phyloP scores from a whole-genome alignment of 1,140 invertebrate genomes.

The Bilobella aurantiaca region DNA sequence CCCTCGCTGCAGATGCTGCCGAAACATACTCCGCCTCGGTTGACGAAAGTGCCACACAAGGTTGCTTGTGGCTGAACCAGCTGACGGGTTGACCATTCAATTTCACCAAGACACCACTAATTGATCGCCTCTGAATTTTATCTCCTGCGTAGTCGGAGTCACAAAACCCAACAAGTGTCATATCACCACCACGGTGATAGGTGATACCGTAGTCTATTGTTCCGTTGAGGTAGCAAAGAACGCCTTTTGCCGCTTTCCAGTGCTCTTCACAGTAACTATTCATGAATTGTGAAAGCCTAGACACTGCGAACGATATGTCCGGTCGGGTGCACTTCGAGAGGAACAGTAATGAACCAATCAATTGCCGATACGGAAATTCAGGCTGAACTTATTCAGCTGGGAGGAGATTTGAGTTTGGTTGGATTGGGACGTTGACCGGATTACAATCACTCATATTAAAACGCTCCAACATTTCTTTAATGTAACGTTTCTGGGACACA shows the following conservation, averaged over 20 bases:
- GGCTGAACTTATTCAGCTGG: not conserved
- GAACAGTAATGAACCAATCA: slow-evolving; percentile 40
- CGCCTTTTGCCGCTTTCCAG: slow-evolving; percentile 37
- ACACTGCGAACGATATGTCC: slow-evolving; percentile 40
- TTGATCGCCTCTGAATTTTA: slow-evolving; percentile 20
- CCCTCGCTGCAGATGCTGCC: slow-evolving; percentile 23
- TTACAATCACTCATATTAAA: slow-evolving; percentile 40
- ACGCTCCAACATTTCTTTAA: slow-evolving; percentile 37
- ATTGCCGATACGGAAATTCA: slow-evolving; percentile 35
- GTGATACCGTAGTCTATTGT: slow-evolving; percentile 25
- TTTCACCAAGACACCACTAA: slow-evolving; percentile 27
- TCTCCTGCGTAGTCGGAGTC: slow-evolving; percentile 36
- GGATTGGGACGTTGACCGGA: slow-evolving; percentile 34
- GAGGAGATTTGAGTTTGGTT: not conserved
- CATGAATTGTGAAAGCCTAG: slow-evolving; percentile 38
- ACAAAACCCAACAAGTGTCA: slow-evolving; percentile 22
- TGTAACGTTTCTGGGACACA: slow-evolving; percentile 36
- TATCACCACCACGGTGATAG: not conserved
- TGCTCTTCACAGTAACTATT: slow-evolving; percentile 36
- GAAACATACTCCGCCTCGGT: slow-evolving; percentile 40
- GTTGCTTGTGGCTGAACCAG: slow-evolving; percentile 37
- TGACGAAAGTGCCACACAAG: slow-evolving; percentile 37
- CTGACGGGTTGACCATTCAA: slow-evolving; percentile 30
- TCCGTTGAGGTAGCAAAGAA: slow-evolving; percentile 40
- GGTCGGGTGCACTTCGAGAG: slow-evolving; percentile 38